Base-by-base conservation (phyloP, 1,140 invertebrate species). In the Drosophila takahashii region DNA sequence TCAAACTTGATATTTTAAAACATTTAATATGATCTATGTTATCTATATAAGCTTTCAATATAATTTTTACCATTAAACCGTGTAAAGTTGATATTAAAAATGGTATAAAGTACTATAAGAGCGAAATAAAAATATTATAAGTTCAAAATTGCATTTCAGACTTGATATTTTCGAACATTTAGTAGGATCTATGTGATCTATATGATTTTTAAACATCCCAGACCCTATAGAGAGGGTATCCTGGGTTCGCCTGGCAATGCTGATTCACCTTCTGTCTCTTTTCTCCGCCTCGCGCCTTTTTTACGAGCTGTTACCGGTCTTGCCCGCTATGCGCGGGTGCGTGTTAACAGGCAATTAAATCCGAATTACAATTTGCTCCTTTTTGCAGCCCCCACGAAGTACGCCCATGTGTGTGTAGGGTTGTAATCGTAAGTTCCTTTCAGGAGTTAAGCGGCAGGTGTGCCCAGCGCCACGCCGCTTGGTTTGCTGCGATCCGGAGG, bases 311-410 rank as follows among this genome's bases (percentile, higher is more conserved):
- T 76, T 86, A 77, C 83, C 79, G 75, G 74, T 76, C 34, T 52
- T 77, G 62, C 73, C 83, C 47, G 71, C 83, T 81, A 74, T 81
- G 79, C 84, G 83, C 84, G 84, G 81, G 79, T 87, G 83, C 83
- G 83, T 87, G 83, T 87, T 87, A 87, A 87, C 84, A 87, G 83
- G 83, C 83, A 87, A 87, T 87, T 87, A 87, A 87, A 87, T 87
- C 84, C 84, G 79, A 89, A 87, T 87, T 87, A 89, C 84, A 87
- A 79, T 89, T 77, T 79, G 83, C 79, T 73, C 64, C 79, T 87
- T 89, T 86, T 64, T 69, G 54, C 81, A 81, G 59, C 26, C 29
- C 29, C 41, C 44, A 8, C 8, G 8, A n/a, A 29, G 39, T 50
- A 47, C 36, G 15, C 13, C 26, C 32, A 8, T 56, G 27, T 18